Evolutionary conservation across 2,888 invertebrate genomes (phyloP), one percentile per base, ranked within the genome.

Genomic region (Blastobasis adustella): DNA sequence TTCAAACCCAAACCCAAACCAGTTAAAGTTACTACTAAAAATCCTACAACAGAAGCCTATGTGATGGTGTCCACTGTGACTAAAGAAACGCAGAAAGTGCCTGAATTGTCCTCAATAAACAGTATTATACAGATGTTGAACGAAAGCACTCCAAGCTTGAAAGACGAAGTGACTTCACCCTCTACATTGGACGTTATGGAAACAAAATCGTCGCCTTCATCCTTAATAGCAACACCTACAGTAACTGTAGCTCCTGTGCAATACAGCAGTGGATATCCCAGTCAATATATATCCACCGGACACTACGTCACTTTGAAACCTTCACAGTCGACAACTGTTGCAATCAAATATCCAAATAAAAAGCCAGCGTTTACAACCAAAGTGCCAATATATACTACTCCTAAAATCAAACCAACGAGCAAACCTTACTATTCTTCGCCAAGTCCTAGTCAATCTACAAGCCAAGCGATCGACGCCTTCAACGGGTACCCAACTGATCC

Each of bases 41-140:
- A 66, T 56, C 82, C 84, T 4, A 56, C 79, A 2, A 85, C 87
- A 5, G 90, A 91, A 60, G 85, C 87, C 53, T 92, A 90, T 60
- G 80, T 92, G 1, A 76, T 89, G 55, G 85, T 92, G 4, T 90
- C 91, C 1, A 91, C 92, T 4, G 84, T 90, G 0, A 87, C 85
- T 4, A 90, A 90, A 64, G 88, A 87, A 61, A 54, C 76, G 56
- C 63, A 85, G 61, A 69, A 87, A 70, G 76, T 82, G 5, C 72
- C 80, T 8, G 85, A 86, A 51, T 66, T 89, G 6, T 89, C 86
- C 1, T 83, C 88, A 3, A 80, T 86, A 49, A 70, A 90, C 58
- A 90, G 92, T 47, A 93, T 93, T 5, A 89, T 93, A 53, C 89
- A 92, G 61, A 91, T 93, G 89, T 69, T 93, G 7, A 93, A 92